Evolutionary conservation across 2,113 vertebrate genomes (phyloP), one percentile per base, ranked within the genome.

Genomic region (Hippocampus zosterae): DNA sequence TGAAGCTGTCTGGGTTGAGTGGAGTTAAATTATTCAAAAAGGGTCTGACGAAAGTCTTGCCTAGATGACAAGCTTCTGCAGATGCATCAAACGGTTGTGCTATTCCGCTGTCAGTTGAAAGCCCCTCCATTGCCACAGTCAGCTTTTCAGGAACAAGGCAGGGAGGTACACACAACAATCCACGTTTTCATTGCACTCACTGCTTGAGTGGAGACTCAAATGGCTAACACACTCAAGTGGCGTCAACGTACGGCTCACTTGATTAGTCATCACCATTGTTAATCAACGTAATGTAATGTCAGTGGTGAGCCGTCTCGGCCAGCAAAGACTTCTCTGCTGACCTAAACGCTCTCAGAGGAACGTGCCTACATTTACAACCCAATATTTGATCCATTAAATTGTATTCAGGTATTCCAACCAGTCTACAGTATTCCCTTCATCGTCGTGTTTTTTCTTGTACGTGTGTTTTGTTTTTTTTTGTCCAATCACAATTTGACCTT

Each of bases 21-120:
- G 71, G 60, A 77, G 76, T 81, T 84, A 74, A 88, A 85, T 87
- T 82, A 87, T 86, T 86, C 62, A 83, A 71, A 84, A 73, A 74
- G 57, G 75, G 72, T 85, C 76, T 81, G 81, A 84, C 59, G n/a
- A 77, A 84, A 74, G 80, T 64, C 67, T 68, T 57, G 69, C 71
- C 57, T 65, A 65, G 70, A 70, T 77, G 78, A 82, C 82, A 76
- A 76, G 62, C 79, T 78, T 74, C 79, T 76, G 74, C 73, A 50
- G 77, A 75, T 74, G 82, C 81, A 83, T 84, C 84, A 75, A 80
- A 76, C 79, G 48, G 16, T 71, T 73, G 62, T 70, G 74, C 64
- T 67, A 5, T 76, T 79, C 84, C 71, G 75, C 77, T 57, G 73
- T 85, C 85, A 85, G 80, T 81, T 79, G 64, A 55, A 68, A 76